Base-by-base conservation (phyloP, 2,113 vertebrate genomes). In the Dromas ardeola region DNA sequence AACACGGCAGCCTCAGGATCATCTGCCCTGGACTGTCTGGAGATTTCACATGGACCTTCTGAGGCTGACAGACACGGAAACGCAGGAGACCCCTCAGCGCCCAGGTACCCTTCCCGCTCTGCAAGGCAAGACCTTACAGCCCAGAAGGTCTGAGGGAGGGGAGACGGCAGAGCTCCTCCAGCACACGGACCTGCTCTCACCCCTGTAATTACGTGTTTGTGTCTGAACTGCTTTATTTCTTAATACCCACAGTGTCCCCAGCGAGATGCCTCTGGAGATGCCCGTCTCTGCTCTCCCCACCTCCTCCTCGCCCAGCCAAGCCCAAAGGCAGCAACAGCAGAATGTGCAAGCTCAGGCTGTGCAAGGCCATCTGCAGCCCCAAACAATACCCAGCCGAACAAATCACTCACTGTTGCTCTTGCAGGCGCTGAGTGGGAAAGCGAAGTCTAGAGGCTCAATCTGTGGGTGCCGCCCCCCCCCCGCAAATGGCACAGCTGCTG, bases 401-500 rank as follows among this genome's bases (percentile, higher is more conserved):
- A 93, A 83, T 36, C 84, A 19, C 63, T 94, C 81, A 11, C 71
- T 84, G 89, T 34, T 91, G 95, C 93, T 95, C 91, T 97, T 93
- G 72, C 27, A 38, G 62, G 83, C 12, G 1, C 52, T 61, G 73
- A 95, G 90, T 85, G 67, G 76, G 81, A 94, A 94, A 92, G 72
- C 20, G 3, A 87, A 94, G 81, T 91, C 73, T 89, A 53, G 72
- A 82, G 90, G 82, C 88, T 90, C 77, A 91, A 86, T 69, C 67
- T 77, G 96, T 5, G 88, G 63, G 72, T 61, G 91, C 79, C 10
- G 9, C 93, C 81, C 94, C 96, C 93, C 96, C 96, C 67, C 81
- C 95, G 74, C 94, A 74, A 93, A 86, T 19, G 49, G 94, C 94
- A 96, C 96, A 97, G 95, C 97, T 97, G 96, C 90, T 93, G 70